phyloP scores from a whole-genome alignment of 2,888 invertebrate genomes.

The Scrobipalpa atriplicella region DNA sequence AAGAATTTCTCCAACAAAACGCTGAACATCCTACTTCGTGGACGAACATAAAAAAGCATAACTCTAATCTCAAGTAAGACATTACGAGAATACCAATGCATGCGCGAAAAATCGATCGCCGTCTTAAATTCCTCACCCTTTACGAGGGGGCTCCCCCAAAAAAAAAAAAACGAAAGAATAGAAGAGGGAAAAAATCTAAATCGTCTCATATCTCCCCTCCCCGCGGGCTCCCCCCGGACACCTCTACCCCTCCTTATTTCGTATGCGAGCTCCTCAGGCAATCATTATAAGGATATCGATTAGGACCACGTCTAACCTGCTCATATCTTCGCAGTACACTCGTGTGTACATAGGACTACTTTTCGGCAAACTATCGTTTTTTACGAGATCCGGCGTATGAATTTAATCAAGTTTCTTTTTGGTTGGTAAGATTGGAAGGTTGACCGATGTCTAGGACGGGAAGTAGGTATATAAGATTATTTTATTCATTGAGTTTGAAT shows the following conservation, averaged over 20 bases:
- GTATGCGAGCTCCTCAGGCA: constrained; percentile 83
- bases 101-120: constrained; percentile 82
- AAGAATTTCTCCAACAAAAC: background rate
- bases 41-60: constrained; percentile 54
- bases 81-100: constrained; percentile 83
- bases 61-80: constrained; percentile 81
- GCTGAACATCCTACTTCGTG: background rate
- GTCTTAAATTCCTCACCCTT: constrained; percentile 84
- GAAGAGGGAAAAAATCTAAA: constrained; percentile 83
- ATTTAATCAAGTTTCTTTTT: constrained; percentile 21
- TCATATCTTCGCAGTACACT: constrained; percentile 76
- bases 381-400: constrained; percentile 31
- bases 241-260: constrained; percentile 82
- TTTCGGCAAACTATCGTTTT: constrained; percentile 43
- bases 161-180: constrained; percentile 81
- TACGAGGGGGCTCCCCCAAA: constrained; percentile 81
- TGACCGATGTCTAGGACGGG: background rate
- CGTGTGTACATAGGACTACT: constrained; percentile 68
- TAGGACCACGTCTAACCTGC: constrained; percentile 79
- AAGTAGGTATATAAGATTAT: background rate
- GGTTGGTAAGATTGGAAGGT: background rate
- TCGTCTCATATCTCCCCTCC: constrained; percentile 81
- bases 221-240: constrained; percentile 66
- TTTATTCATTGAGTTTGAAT: background rate
- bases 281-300: constrained; percentile 84